Evolutionary conservation across 2,797 vertebrate species (phyloP).

Genomic region (Distichodus sexfasciatus): DNA sequence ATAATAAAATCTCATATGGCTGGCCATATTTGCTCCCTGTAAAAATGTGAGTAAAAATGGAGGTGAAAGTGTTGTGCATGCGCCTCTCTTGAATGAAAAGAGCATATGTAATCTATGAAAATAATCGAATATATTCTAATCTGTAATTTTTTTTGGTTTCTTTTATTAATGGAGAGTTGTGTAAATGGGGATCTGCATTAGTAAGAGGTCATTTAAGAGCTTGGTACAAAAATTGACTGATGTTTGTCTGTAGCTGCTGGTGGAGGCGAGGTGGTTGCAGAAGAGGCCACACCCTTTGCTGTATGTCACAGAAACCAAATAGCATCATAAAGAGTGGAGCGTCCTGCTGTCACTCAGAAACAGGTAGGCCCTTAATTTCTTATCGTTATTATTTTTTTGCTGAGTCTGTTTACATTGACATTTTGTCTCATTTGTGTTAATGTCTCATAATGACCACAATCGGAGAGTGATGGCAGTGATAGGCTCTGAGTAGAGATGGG

Average conservation of each 20-base stretch:
- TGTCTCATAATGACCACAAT: no score
- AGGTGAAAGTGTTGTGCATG: no score
- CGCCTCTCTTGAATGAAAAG: background rate
- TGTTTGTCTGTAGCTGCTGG: conserved; percentile 78
- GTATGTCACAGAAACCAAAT: conserved; percentile 75
- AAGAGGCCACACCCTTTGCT: conserved; percentile 70
- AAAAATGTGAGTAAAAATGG: no score
- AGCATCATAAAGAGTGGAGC: conserved; percentile 72
- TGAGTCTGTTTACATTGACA: background rate
- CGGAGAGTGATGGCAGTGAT: no score
- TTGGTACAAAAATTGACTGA: background rate
- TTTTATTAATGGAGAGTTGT: background rate
- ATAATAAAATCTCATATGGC: no score
- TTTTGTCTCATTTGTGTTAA: background rate
- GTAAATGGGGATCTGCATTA: background rate
- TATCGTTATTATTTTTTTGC: conserved; percentile 12
- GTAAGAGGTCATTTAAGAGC: background rate
- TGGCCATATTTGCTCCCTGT: no score
- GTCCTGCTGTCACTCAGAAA: conserved; percentile 82
- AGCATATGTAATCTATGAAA: background rate
- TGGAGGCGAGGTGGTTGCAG: conserved; percentile 79
- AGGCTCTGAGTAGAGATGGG: no score
- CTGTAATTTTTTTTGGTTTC: no score
- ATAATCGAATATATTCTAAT: no score
- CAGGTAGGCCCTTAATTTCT: no score